These are phyloP conservation scores for Dryobates pubescens DNA, from an alignment of 2,797 vertebrate genomes.

Conservation along the genomic window DNA sequence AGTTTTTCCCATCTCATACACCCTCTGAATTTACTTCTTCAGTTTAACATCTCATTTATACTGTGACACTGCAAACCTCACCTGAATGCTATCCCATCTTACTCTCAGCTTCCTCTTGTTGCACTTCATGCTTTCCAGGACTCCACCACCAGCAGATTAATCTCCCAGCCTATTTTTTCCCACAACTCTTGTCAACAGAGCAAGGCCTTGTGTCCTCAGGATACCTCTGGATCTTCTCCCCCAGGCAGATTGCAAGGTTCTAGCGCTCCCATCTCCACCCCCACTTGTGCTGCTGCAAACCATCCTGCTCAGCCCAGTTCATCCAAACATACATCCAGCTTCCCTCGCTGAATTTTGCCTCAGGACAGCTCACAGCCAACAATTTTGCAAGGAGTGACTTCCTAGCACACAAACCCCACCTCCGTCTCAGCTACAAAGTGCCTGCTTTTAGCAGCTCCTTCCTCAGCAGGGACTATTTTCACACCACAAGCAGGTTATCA, in stretches of 20 bases:
- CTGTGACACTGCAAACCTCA: neutral
- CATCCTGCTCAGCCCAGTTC: neutral
- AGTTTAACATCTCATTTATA: neutral
- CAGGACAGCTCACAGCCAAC: neutral
- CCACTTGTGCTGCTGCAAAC: neutral
- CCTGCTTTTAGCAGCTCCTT: neutral
- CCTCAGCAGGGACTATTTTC: neutral
- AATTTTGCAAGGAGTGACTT: neutral
- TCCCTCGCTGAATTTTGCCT: neutral
- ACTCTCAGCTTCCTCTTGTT: neutral
- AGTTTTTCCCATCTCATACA: neutral
- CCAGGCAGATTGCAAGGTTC: neutral
- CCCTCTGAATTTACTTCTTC: neutral
- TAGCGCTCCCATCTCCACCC: neutral
- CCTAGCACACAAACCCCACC: neutral
- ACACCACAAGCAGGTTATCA: neutral
- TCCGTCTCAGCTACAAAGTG: rapidly evolving
- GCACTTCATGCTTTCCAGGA: neutral
- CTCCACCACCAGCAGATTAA: neutral
- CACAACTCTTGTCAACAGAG: neutral
- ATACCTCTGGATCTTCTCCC: neutral
- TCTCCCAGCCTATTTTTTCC: neutral
- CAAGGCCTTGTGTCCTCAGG: neutral
- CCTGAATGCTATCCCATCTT: neutral
- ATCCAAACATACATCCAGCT: neutral